Evolutionary conservation across 1,140 invertebrate species (phyloP), one percentile per base, ranked within the genome.

Genomic region (Ericerus pela): DNA sequence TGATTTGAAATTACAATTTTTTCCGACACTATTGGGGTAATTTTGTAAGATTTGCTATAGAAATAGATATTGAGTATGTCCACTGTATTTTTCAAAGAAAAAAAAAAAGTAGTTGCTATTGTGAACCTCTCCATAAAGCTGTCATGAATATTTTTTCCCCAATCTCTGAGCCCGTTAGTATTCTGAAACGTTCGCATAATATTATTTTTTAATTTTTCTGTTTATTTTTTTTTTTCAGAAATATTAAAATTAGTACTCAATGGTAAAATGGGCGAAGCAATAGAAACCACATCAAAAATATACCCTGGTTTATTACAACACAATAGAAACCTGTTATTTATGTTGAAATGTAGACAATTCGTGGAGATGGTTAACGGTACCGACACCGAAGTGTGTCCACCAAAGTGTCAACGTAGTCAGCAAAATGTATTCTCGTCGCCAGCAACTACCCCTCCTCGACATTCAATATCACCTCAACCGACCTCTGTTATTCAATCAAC

Each of bases 341-440:
- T 90, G 70, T 76, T 99, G 54, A 95, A 96, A 70, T 95, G 91
- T 72, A 81, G 95, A 61, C 93, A 98, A 73, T 98, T 98, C 73
- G 86, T 99, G 24, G 95, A 99, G 73, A 88, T 88, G 85, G 83
- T 88, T 53, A 88, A 87, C 68, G 85, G 85, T 52, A 80, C 82
- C 38, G 85, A 88, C 68, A 78, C 82, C 14, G 81, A 84, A 70
- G 75, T 81, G 41, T 70, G 41, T 24, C 41, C 41, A 24, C 41
- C 70, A 26, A 70, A 24, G 51, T 33, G 51, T 36, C 24, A 30
- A 27, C 16, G 54, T 28, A 22, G 43, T 37, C 36, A 54, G 33
- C 41, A 43, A 16, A 47, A 47, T 47, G 10, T 47, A 24, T 24
- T 24, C 26, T 47, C 41, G 10, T 47, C 59, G 4, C 72, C 43